Evolutionary conservation across 2,888 invertebrate genomes (phyloP).

Genomic region (Caenorhabditis sp.): DNA sequence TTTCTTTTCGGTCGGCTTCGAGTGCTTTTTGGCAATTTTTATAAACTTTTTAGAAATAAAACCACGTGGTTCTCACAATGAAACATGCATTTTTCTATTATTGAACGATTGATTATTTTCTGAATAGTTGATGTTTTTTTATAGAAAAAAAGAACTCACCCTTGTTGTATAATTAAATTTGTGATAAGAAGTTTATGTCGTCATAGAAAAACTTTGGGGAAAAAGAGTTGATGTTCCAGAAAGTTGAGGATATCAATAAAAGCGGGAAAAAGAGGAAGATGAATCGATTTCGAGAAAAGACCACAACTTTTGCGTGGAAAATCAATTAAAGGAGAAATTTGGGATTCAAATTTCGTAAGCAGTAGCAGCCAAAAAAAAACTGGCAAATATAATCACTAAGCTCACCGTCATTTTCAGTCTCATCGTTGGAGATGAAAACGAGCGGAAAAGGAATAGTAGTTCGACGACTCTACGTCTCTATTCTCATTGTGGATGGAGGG

Average conservation of each 20-base stretch:
- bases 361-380: neutral
- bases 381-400: neutral
- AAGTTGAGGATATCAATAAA: neutral
- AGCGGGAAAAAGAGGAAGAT: neutral
- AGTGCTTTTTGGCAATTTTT: no score
- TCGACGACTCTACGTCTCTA: neutral
- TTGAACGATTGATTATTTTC: no score
- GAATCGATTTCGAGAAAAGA: neutral
- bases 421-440: neutral
- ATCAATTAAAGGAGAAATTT: no score
- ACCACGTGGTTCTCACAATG: no score
- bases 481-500: neutral
- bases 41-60: no score
- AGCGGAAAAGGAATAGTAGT: neutral
- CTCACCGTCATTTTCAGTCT: slow-evolving; percentile 1
- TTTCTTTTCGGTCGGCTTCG: no score
- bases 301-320: neutral
- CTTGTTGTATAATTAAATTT: neutral
- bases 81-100: no score
- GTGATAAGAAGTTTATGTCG: neutral
- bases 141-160: neutral
- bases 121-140: no score
- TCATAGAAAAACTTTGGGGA: neutral
- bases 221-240: neutral
- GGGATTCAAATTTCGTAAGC: no score